A percentile compares a stretch with the other conserved stretches of the same genome.
These are phyloP conservation scores for Felis catus DNA, from an alignment of 2,113 vertebrate genomes.

Conservation along the genomic window DNA sequence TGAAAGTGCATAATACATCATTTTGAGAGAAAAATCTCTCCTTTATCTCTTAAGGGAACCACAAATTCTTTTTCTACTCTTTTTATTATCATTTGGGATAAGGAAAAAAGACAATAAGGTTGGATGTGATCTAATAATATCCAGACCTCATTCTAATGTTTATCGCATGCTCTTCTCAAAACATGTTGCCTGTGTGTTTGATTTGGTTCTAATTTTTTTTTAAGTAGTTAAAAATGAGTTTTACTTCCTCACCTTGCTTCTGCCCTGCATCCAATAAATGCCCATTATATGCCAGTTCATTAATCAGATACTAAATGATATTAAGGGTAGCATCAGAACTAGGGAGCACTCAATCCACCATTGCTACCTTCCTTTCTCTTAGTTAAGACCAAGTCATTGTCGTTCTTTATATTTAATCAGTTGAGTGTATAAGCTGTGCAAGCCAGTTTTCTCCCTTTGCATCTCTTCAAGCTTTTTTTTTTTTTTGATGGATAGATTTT, in stretches of 20 bases:
- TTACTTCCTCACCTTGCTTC: background rate
- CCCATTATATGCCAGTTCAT: background rate
- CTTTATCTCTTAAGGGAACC: slow-evolving; percentile 10
- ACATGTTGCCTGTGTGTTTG: background rate
- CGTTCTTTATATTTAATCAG: background rate
- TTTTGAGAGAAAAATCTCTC: background rate
- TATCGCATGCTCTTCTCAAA: background rate
- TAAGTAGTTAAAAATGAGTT: background rate
- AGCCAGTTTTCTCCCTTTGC: background rate
- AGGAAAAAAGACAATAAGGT: background rate
- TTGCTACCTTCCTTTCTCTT: background rate
- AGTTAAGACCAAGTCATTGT: background rate
- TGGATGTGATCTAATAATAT: background rate
- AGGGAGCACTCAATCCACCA: background rate
- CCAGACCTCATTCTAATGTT: slow-evolving; percentile 36
- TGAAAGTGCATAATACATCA: background rate
- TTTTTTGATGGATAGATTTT: slow-evolving; percentile 24
- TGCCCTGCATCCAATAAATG: background rate
- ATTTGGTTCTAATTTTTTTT: background rate
- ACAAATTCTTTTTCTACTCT: background rate
- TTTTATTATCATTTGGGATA: background rate
- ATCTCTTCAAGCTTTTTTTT: background rate
- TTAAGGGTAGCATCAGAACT: background rate
- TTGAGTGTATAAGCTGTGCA: background rate
- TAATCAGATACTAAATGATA: background rate